Percentiles rank a stretch among this genome's conserved stretches.
These are phyloP conservation scores for Cygnus atratus DNA, from an alignment of 2,113 vertebrate species.

Conservation along the genomic window DNA sequence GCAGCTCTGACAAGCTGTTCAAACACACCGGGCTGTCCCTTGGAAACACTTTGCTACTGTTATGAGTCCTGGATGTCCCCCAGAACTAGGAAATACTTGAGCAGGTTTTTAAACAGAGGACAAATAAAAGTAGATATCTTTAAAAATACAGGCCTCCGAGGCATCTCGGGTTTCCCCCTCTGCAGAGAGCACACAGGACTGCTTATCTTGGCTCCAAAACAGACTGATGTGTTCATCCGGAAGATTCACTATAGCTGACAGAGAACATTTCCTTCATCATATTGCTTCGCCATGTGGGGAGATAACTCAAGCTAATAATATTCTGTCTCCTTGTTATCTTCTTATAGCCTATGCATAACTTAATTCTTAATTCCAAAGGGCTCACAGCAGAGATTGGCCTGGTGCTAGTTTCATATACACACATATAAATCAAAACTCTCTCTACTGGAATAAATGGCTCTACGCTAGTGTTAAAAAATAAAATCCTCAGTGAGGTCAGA, in stretches of 20 bases:
- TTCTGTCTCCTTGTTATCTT: conserved; percentile 50
- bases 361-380: conserved; percentile 54
- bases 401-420: conserved; percentile 41
- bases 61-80: not conserved
- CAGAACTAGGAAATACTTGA: conserved; percentile 44
- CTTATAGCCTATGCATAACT: conserved; percentile 28
- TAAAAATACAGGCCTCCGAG: conserved; percentile 33
- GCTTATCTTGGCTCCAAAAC: conserved; percentile 57
- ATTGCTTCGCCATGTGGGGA: conserved; percentile 40
- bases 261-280: conserved; percentile 51
- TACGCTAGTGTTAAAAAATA: conserved; percentile 7
- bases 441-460: conserved; percentile 9
- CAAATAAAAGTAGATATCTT: conserved; percentile 56
- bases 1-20: not conserved
- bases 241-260: conserved; percentile 60
- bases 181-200: conserved; percentile 5
- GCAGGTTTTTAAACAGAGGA: conserved; percentile 31
- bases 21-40: not conserved
- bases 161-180: conserved; percentile 29
- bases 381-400: conserved; percentile 8
- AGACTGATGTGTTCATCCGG: conserved; percentile 53
- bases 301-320: conserved; percentile 59
- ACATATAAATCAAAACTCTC: conserved; percentile 43
- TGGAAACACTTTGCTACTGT: not conserved
- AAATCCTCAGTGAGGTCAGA: not conserved